Percentiles rank a stretch among this genome's conserved stretches.
These are phyloP conservation scores for Saccostrea glomerata DNA, from an alignment of 1,140 invertebrate species.

Conservation along the genomic window DNA sequence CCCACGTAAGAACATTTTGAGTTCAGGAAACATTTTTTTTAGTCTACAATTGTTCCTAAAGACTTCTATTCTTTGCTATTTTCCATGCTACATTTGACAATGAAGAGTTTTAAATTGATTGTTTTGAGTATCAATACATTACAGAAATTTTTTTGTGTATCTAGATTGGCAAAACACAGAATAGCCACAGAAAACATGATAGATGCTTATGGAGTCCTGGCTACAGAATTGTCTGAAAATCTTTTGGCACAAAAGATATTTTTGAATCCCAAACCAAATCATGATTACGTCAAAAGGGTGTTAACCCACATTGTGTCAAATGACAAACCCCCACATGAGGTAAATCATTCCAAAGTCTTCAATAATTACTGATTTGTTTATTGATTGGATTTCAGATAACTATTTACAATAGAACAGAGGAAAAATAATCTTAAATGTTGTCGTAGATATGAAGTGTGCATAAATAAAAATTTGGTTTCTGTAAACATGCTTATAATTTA, in stretches of 20 bases:
- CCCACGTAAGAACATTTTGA: conserved; percentile 41
- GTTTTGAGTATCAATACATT: neutral
- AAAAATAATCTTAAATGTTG: neutral
- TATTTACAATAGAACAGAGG: no score
- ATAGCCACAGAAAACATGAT: conserved; percentile 46
- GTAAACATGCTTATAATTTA: no score
- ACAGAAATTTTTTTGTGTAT: neutral
- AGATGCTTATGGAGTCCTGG: conserved; percentile 50
- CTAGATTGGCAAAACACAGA: conserved; percentile 39
- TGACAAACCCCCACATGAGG: conserved; percentile 51
- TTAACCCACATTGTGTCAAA: conserved; percentile 49
- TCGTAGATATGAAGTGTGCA: neutral
- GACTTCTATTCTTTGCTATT: no score
- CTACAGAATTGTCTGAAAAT: conserved; percentile 45
- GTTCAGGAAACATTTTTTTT: no score
- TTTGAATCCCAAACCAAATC: conserved; percentile 41
- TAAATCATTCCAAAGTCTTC: neutral
- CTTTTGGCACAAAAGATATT: conserved; percentile 49
- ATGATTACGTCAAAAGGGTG: conserved; percentile 44
- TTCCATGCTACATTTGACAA: no score
- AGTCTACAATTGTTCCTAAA: no score
- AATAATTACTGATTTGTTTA: no score
- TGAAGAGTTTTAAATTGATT: neutral
- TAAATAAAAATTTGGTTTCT: no score
- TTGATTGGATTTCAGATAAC: no score